Evolutionary conservation across 2,888 invertebrate genomes (phyloP).

Genomic region (Scrobipalpa atriplicella): DNA sequence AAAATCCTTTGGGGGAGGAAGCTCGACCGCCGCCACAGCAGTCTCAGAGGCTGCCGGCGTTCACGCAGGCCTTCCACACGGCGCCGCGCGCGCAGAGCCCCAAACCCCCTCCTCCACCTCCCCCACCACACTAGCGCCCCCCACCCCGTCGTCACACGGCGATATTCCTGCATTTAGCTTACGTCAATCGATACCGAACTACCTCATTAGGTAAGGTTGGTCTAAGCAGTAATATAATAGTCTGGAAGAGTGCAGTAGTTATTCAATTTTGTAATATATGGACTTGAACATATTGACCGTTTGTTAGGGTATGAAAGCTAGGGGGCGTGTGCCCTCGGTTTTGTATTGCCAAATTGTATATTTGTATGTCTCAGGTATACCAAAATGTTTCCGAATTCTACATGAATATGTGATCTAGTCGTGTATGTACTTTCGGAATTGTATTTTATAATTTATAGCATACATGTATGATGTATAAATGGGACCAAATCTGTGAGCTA

Average conservation of each 20-base stretch:
- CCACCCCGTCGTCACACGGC: constrained; percentile 40
- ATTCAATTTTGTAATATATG: constrained; percentile 54
- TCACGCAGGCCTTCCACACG: constrained; percentile 77
- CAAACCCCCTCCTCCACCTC: constrained; percentile 74
- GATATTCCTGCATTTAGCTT: constrained; percentile 73
- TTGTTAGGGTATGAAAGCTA: constrained; percentile 52
- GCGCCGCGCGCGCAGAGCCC: constrained; percentile 70
- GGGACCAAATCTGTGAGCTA: constrained; percentile 80
- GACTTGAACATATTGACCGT: constrained; percentile 55
- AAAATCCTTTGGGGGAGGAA: constrained; percentile 59
- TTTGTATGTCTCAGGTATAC: constrained; percentile 75
- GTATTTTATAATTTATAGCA: constrained; percentile 77
- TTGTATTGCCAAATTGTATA: constrained; percentile 77
- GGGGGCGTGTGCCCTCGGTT: constrained; percentile 50
- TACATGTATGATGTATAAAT: constrained; percentile 69
- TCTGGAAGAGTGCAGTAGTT: constrained; percentile 63
- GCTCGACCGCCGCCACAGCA: constrained; percentile 37
- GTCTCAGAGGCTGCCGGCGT: constrained; percentile 72
- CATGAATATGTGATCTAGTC: constrained; percentile 83
- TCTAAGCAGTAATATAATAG: constrained; percentile 71
- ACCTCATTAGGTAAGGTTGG: constrained; percentile 80
- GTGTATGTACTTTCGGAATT: constrained; percentile 82
- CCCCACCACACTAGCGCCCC: constrained; percentile 66
- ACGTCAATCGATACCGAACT: constrained; percentile 68
- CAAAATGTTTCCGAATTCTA: constrained; percentile 82